A percentile compares a stretch with the other conserved stretches of the same genome.
These are phyloP conservation scores for Scaptomyza caliginosa DNA, from an alignment of 2,888 invertebrate species.

Conservation along the genomic window DNA sequence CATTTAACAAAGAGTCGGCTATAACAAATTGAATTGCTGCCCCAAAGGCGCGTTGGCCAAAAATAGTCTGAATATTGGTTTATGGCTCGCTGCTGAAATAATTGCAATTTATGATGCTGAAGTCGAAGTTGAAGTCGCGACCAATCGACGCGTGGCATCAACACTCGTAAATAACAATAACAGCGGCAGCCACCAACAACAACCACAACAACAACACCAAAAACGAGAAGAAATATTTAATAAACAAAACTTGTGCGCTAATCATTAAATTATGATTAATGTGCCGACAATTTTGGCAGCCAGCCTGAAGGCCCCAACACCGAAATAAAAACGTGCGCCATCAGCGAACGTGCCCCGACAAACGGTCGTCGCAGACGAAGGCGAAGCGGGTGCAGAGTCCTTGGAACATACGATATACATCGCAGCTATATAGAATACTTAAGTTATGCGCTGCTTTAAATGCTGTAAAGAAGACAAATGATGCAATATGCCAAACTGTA, in stretches of 20 bases:
- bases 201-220: not conserved
- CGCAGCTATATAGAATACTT: constrained; percentile 1
- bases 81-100: constrained; percentile 27
- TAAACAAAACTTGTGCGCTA: constrained; percentile 78
- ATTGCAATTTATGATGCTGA: constrained; percentile 60
- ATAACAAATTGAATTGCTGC: constrained; percentile 32
- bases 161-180: constrained; percentile 52
- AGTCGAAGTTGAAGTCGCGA: constrained; percentile 6
- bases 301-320: constrained; percentile 38
- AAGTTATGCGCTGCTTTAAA: constrained; percentile 28
- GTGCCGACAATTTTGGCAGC: constrained; percentile 68
- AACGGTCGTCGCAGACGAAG: constrained; percentile 10
- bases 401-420: constrained; percentile 12
- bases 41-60: constrained; percentile 43
- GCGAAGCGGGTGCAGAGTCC: constrained; percentile 12
- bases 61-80: constrained; percentile 33
- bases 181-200: not conserved
- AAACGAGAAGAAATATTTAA: constrained; percentile 53
- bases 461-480: not conserved
- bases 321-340: constrained; percentile 40
- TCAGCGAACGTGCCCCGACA: constrained; percentile 37
- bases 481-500: not conserved
- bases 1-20: not conserved
- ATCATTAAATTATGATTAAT: constrained; percentile 80
- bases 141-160: constrained; percentile 57